Percentiles rank a stretch among this genome's conserved stretches.
Evolutionary conservation across 2,797 vertebrate genomes (phyloP).

Genomic region (Eleutherodactylus coqui): DNA sequence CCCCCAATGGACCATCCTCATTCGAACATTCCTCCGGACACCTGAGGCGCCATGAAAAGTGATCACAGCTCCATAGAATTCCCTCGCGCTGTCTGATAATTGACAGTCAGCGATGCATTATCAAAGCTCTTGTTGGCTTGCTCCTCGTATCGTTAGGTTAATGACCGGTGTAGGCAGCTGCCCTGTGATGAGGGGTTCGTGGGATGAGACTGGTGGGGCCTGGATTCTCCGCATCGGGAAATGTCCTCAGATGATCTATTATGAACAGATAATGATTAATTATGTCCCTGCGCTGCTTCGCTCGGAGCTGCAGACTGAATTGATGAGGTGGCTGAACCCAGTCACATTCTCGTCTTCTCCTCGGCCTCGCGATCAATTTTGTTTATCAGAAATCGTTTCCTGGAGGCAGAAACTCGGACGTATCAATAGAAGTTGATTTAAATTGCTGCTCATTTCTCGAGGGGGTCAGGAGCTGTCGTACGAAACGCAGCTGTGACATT

Average conservation of each 20-base stretch:
- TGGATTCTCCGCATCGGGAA: neutral
- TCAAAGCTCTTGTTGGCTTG: neutral
- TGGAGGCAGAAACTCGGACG: neutral
- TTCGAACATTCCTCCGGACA: neutral
- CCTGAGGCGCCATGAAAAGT: neutral
- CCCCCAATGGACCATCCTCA: neutral
- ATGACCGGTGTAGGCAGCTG: neutral
- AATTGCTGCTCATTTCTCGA: neutral
- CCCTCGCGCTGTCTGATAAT: neutral
- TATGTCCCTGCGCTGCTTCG: neutral
- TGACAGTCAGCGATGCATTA: neutral
- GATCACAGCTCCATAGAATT: neutral
- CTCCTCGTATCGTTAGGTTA: neutral
- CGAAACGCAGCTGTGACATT: neutral
- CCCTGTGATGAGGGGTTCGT: neutral
- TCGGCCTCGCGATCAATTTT: slow-evolving; percentile 9
- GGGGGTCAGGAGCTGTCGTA: neutral
- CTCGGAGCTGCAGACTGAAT: neutral
- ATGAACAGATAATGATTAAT: neutral
- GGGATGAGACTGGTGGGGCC: neutral
- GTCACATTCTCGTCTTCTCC: neutral
- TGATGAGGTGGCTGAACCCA: neutral
- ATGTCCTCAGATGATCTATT: neutral
- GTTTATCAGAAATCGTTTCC: slow-evolving; percentile 7
- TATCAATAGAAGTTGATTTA: neutral